Percentiles rank a stretch among this genome's conserved stretches.
phyloP scores from a whole-genome alignment of 2,888 invertebrate genomes.

The Diaprepes abbreviatus region DNA sequence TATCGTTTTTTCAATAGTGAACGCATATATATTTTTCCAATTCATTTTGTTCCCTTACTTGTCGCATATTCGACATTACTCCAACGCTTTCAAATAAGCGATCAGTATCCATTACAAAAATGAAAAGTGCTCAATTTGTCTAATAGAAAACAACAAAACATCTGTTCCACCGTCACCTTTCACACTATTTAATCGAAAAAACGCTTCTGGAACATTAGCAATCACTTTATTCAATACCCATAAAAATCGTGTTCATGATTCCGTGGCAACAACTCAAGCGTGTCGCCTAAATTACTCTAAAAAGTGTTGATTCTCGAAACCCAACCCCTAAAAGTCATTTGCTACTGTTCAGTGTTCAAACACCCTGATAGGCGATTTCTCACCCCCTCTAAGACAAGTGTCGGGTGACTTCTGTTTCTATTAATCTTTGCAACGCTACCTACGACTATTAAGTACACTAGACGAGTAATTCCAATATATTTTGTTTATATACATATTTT shows the following conservation, averaged over 20 bases:
- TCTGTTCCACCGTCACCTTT: neutral
- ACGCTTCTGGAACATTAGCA: slow-evolving; percentile 24
- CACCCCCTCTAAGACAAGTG: slow-evolving; percentile 46
- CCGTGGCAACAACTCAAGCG: slow-evolving; percentile 27
- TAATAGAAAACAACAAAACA: slow-evolving; percentile 7
- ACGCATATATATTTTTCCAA: too few species aligned
- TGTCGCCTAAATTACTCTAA: slow-evolving; percentile 38
- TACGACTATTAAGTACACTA: too few species aligned
- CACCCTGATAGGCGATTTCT: slow-evolving; percentile 45
- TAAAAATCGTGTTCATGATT: slow-evolving; percentile 35
- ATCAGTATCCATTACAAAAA: neutral
- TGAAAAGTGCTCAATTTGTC: neutral
- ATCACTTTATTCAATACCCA: slow-evolving; percentile 38
- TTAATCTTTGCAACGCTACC: slow-evolving; percentile 45
- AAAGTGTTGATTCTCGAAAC: slow-evolving; percentile 44
- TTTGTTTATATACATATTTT: too few species aligned
- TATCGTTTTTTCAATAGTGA: too few species aligned
- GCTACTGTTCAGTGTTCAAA: slow-evolving; percentile 46
- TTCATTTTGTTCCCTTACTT: too few species aligned
- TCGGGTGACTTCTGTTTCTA: slow-evolving; percentile 50
- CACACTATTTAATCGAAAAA: neutral
- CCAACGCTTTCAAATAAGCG: neutral
- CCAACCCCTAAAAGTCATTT: slow-evolving; percentile 39
- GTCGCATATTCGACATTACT: too few species aligned
- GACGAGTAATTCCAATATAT: too few species aligned